Conservation (phyloP, 2,113 vertebrate species). For the Leptobrachium ailaonicum region DNA sequence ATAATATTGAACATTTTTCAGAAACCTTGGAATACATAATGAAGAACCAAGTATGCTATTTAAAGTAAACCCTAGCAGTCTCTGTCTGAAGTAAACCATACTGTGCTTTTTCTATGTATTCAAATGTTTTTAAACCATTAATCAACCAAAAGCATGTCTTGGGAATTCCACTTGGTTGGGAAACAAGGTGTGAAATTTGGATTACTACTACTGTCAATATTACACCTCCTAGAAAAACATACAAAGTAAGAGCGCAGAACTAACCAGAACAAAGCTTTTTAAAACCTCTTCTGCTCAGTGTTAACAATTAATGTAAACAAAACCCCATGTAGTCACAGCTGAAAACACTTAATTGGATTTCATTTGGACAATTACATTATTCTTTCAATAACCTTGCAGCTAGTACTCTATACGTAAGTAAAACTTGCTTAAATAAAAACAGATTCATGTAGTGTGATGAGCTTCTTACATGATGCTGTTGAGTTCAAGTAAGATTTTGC, state of each 20-base stretch:
- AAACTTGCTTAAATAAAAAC: slow-evolving; percentile 72
- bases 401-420: slow-evolving; percentile 65
- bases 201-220: slow-evolving; percentile 52
- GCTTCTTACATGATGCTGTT: slow-evolving; percentile 47
- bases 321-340: slow-evolving; percentile 76
- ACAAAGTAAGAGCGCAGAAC: slow-evolving; percentile 35
- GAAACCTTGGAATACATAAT: too few relatives aligned
- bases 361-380: slow-evolving; percentile 64
- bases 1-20: too few relatives aligned
- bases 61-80: background rate
- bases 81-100: background rate
- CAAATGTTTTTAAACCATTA: background rate
- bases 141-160: slow-evolving; percentile 25
- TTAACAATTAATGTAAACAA: slow-evolving; percentile 68
- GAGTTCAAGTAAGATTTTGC: background rate
- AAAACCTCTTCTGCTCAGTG: slow-evolving; percentile 55
- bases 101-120: background rate
- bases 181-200: slow-evolving; percentile 60
- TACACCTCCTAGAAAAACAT: slow-evolving; percentile 60
- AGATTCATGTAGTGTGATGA: slow-evolving; percentile 57
- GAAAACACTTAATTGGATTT: slow-evolving; percentile 72
- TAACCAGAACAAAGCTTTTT: slow-evolving; percentile 55
- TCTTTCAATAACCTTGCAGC: slow-evolving; percentile 64
- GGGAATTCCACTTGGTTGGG: slow-evolving; percentile 56
- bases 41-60: background rate